Percentiles rank a stretch among this genome's conserved stretches.
Evolutionary conservation across 1,140 invertebrate species (phyloP).

Genomic region (Zelostemma sp.): DNA sequence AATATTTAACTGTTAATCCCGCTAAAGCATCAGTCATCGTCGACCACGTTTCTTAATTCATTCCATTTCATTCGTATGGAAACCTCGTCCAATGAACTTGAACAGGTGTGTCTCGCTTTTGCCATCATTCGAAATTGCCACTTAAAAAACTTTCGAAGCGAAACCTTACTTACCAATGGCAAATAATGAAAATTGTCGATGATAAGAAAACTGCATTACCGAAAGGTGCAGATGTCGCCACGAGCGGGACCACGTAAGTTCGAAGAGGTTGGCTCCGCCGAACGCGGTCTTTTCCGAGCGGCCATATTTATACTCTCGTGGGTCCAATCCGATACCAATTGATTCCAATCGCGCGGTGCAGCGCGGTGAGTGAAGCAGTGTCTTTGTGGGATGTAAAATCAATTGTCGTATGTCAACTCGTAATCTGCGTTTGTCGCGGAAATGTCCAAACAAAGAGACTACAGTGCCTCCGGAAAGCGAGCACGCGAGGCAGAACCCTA

Average conservation of each 20-base stretch:
- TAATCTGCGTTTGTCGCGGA: constrained; percentile 33
- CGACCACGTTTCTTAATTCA: constrained; percentile 17
- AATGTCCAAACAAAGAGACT: constrained; percentile 53
- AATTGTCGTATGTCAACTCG: constrained; percentile 27
- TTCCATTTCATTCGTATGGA: no score
- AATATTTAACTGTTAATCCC: constrained; percentile 26
- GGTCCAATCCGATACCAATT: no score
- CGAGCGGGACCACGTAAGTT: constrained; percentile 4
- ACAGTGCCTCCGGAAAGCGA: constrained; percentile 52
- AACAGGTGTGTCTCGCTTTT: no score
- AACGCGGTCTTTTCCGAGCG: constrained; percentile 56
- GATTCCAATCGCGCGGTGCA: constrained; percentile 53
- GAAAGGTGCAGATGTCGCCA: constrained; percentile 1
- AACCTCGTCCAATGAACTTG: no score
- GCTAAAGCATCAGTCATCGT: constrained; percentile 4
- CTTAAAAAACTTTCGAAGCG: no score
- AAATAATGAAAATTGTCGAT: no score
- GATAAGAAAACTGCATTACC: no score
- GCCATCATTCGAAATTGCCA: no score
- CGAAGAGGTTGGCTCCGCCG: constrained; percentile 51
- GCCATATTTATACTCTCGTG: constrained; percentile 66
- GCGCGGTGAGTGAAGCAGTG: constrained; percentile 53
- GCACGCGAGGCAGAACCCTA: constrained; percentile 59
- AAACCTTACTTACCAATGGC: no score
- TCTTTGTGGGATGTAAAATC: constrained; percentile 53